phyloP scores from a whole-genome alignment of 2,113 vertebrate species.

The Geococcyx californianus region DNA sequence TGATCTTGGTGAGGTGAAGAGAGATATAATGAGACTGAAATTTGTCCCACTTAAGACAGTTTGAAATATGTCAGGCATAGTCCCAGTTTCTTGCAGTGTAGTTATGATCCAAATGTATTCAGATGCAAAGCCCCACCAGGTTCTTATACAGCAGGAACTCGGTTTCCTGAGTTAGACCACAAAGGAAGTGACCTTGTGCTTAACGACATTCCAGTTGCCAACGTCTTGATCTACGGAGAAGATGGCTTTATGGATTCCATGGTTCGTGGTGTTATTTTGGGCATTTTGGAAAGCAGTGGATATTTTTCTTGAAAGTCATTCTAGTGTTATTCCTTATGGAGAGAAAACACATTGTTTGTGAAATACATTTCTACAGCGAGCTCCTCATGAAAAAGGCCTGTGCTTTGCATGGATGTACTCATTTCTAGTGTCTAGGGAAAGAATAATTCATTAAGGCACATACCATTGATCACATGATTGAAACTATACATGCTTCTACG shows the following conservation, averaged over 20 bases:
- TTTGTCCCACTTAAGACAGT: not conserved
- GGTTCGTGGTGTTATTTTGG: not conserved
- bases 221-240: not conserved
- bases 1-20: not conserved
- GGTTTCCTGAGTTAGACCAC: constrained; percentile 2
- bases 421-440: not conserved
- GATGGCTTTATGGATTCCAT: not conserved
- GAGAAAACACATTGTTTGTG: not conserved
- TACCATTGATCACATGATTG: not conserved
- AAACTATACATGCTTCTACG: not conserved
- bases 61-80: not conserved
- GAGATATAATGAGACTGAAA: not conserved
- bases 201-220: not conserved
- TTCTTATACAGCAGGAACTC: constrained; percentile 12
- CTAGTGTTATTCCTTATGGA: not conserved
- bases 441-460: not conserved
- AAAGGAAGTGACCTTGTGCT: constrained; percentile 21
- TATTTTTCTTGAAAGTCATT: not conserved
- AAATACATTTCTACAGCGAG: not conserved
- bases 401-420: not conserved
- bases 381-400: not conserved
- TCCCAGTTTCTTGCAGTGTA: not conserved
- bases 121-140: not conserved
- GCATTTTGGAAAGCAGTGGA: not conserved
- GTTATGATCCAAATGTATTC: not conserved